A percentile compares a stretch with the other conserved stretches of the same genome.
Conservation (phyloP, 1,140 invertebrate species). For the Pseudomyrmex dendroicus region DNA sequence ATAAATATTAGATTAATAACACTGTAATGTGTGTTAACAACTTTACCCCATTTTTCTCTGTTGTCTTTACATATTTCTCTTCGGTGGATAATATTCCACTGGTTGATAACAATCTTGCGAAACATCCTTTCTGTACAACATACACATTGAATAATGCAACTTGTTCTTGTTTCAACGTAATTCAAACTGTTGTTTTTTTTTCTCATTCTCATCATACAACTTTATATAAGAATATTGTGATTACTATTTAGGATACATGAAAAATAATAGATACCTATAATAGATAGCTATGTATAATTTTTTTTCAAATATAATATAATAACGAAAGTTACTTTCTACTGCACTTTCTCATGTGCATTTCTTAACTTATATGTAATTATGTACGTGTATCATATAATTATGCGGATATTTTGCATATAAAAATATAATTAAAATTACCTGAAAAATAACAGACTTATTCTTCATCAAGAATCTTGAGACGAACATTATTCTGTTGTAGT, state of each 20-base stretch:
- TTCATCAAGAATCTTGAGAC: constrained; percentile 23
- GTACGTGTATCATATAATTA: neutral
- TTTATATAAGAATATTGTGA: no score
- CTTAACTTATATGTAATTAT: no score
- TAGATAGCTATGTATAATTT: no score
- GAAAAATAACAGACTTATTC: neutral
- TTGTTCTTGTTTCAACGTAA: no score
- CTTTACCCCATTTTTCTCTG: constrained; percentile 74
- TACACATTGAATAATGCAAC: constrained; percentile 25
- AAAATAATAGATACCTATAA: no score
- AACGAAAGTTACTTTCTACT: no score
- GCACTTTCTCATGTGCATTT: no score
- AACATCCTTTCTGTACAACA: constrained; percentile 71
- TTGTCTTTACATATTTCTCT: constrained; percentile 75
- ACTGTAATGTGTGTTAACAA: neutral
- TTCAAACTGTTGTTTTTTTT: no score
- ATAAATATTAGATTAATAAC: constrained; percentile 1
- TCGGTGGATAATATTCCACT: constrained; percentile 64
- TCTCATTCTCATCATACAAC: no score
- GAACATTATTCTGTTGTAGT: neutral
- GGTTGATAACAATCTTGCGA: constrained; percentile 70
- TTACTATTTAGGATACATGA: no score
- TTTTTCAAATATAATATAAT: no score
- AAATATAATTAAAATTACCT: constrained; percentile 57
- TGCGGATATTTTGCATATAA: neutral